A percentile compares a stretch with the other conserved stretches of the same genome.
These are phyloP conservation scores for Monoplex corrugatus DNA, from an alignment of 2,888 invertebrate genomes.

Conservation along the genomic window DNA sequence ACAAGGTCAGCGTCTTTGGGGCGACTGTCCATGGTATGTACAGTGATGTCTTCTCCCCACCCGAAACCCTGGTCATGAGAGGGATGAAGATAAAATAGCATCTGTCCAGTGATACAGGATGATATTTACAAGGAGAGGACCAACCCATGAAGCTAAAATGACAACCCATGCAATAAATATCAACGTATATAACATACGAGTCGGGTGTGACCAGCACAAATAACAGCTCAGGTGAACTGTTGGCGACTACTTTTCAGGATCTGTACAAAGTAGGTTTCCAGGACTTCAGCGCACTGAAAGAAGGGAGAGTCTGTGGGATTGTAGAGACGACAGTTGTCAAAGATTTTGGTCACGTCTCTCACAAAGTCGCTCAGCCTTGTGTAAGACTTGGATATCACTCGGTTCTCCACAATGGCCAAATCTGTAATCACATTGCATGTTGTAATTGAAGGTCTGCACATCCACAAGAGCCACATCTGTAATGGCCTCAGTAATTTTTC, in stretches of 20 bases:
- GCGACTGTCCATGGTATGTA: constrained; percentile 7
- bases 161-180: constrained; percentile 48
- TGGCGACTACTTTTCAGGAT: constrained; percentile 73
- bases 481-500: too few species aligned
- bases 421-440: constrained; percentile 87
- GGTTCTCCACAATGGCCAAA: constrained; percentile 92
- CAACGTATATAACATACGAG: constrained; percentile 41
- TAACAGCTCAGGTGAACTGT: constrained; percentile 40
- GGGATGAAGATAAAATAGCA: not conserved
- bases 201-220: constrained; percentile 27
- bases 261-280: constrained; percentile 92
- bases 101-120: not conserved
- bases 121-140: constrained; percentile 8
- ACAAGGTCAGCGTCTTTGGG: not conserved
- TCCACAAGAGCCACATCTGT: too few species aligned
- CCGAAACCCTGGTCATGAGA: too few species aligned
- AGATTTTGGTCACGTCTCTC: constrained; percentile 98
- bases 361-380: constrained; percentile 96
- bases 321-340: constrained; percentile 99
- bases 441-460: too few species aligned
- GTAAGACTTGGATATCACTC: constrained; percentile 90
- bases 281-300: constrained; percentile 96
- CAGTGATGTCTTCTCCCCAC: too few species aligned
- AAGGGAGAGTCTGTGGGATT: constrained; percentile 97
- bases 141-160: not conserved